Conservation (phyloP, 2,888 invertebrate species). For the Folsomia manolachei region DNA sequence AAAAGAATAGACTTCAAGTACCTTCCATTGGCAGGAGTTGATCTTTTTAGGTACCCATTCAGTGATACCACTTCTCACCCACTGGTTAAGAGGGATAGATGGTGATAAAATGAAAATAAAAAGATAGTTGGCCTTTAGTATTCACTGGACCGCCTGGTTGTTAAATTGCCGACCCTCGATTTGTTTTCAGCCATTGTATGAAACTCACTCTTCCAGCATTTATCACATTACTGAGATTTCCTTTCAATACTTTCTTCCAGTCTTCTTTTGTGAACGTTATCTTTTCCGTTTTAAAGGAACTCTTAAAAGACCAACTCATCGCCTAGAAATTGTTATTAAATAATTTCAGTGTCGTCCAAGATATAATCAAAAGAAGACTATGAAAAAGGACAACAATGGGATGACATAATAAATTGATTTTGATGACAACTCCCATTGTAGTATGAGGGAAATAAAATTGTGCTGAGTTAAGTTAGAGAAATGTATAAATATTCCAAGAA, state of each 20-base stretch:
- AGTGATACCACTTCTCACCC: slow-evolving; percentile 12
- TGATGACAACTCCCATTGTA: neutral
- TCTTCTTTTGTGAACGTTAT: neutral
- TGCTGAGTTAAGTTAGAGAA: neutral
- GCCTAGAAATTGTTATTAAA: too few relatives aligned
- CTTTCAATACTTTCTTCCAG: too few relatives aligned
- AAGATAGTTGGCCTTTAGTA: neutral
- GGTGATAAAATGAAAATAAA: slow-evolving; percentile 17
- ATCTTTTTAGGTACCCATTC: neutral
- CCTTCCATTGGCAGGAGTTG: slow-evolving; percentile 8
- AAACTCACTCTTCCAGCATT: too few relatives aligned
- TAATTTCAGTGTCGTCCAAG: too few relatives aligned
- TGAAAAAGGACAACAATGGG: neutral
- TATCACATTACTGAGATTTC: too few relatives aligned
- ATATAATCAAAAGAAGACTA: too few relatives aligned
- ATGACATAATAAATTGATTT: neutral
- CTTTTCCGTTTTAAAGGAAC: too few relatives aligned
- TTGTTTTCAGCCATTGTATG: too few relatives aligned
- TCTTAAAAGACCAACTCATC: too few relatives aligned
- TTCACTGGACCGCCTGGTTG: slow-evolving; percentile 3
- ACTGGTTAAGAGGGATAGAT: neutral
- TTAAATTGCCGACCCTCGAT: neutral
- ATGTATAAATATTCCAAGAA: too few relatives aligned
- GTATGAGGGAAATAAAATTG: neutral
- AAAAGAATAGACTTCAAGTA: neutral